Evolutionary conservation across 2,113 vertebrate species (phyloP), one percentile per base, ranked within the genome.

Genomic region (Oncorhynchus nerka): DNA sequence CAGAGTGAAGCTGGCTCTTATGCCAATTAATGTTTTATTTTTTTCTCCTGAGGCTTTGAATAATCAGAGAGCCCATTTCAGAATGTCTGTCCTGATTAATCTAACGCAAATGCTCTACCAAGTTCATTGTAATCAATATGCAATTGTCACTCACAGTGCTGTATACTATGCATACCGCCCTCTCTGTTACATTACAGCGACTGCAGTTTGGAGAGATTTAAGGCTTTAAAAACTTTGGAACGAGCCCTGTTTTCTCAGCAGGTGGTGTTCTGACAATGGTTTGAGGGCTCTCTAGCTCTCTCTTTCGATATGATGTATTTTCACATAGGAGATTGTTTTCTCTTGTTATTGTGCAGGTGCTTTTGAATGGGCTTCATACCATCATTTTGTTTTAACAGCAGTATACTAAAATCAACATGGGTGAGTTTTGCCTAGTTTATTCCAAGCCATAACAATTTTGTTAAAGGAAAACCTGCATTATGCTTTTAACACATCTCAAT

Each of bases 91-190:
- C 28, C 65, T 32, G 16, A 83, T 85, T 76, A 87, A 81, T 77
- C 79, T 85, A 81, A 82, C 77, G 75, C 80, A 88, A 80, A 88
- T 88, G 85, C 84, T 81, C 39, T 45, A 76, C 67, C 66, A 74
- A 74, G 83, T 74, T 67, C 39, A 16, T 71, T 13, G 64, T 79
- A 66, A 82, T 88, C 83, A 86, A 86, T 82, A 86, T 85, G 81
- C 64, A 86, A 19, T 79, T 76, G 75, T 79, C 81, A 84, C 69
- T 45, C 39, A 45, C 39, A 45, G 9, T 11, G 39, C 39, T 45
- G 9, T 11, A 45, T 45, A 45, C 39, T 12, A 45, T 45, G 39
- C 9, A 45, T 45, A 45, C 9, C 2, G 9, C 39, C 39, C 30
- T 5, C 67, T 71, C 65, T 77, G 75, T 65, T 74, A 83, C 82